A percentile compares a stretch with the other conserved stretches of the same genome.
Conservation (phyloP, 2,888 invertebrate species). For the Gnatocerus cornutus region DNA sequence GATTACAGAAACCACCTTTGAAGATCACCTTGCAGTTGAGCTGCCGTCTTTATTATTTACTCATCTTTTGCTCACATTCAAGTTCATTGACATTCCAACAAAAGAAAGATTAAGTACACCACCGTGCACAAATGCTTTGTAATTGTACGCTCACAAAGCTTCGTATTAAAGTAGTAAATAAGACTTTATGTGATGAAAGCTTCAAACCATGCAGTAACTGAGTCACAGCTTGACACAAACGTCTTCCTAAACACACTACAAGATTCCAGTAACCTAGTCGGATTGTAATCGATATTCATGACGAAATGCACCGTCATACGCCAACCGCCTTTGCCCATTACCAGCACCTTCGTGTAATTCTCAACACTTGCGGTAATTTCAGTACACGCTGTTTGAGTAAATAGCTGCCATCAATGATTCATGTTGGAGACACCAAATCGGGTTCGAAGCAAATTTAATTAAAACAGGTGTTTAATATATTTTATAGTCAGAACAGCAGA, state of each 20-base stretch:
- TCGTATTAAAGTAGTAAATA: too few species aligned
- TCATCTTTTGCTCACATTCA: too few species aligned
- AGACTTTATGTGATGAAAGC: slow-evolving; percentile 26
- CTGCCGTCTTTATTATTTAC: too few species aligned
- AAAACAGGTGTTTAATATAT: slow-evolving; percentile 19
- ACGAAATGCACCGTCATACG: slow-evolving; percentile 41
- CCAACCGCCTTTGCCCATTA: slow-evolving; percentile 40
- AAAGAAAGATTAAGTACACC: too few species aligned
- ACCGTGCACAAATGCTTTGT: too few species aligned
- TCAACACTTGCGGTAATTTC: slow-evolving; percentile 47
- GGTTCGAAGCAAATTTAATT: slow-evolving; percentile 37
- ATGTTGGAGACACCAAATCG: slow-evolving; percentile 36
- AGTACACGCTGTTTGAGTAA: slow-evolving; percentile 44
- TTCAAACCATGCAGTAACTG: slow-evolving; percentile 23
- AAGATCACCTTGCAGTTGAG: too few species aligned
- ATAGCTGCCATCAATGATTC: slow-evolving; percentile 46
- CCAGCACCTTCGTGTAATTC: slow-evolving; percentile 42
- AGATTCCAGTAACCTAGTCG: slow-evolving; percentile 26
- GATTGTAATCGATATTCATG: slow-evolving; percentile 38
- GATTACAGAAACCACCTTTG: too few species aligned
- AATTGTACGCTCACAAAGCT: too few species aligned
- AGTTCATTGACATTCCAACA: too few species aligned
- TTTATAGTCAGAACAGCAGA: neutral
- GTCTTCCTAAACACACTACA: slow-evolving; percentile 30
- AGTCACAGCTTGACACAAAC: slow-evolving; percentile 26